phyloP scores from a whole-genome alignment of 2,888 invertebrate genomes.

The Stictocephala bisonia region DNA sequence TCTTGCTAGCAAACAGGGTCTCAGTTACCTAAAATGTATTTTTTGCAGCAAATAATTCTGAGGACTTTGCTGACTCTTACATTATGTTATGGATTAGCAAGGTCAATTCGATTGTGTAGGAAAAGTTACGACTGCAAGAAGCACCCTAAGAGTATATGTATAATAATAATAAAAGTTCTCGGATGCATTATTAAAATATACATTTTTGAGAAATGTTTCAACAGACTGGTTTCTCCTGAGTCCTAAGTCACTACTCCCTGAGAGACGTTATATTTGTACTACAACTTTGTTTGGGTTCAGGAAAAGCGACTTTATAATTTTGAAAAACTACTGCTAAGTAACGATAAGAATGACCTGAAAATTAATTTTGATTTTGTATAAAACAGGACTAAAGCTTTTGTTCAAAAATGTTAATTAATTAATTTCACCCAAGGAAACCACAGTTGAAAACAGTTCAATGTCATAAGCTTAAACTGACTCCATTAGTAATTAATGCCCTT shows the following conservation, averaged over 20 bases:
- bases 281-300: constrained; percentile 9
- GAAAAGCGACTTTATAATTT: constrained; percentile 16
- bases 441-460: constrained; percentile 40
- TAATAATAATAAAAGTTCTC: too few relatives aligned
- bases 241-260: constrained; percentile 35
- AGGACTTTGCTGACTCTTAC: constrained; percentile 28
- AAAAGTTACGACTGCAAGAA: background rate
- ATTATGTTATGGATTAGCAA: constrained; percentile 18
- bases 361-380: too few relatives aligned
- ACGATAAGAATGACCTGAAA: too few relatives aligned
- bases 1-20: constrained; percentile 17
- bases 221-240: constrained; percentile 17
- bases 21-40: too few relatives aligned
- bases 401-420: constrained; percentile 1
- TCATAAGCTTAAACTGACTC: constrained; percentile 37
- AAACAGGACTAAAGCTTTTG: background rate
- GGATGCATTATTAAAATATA: background rate
- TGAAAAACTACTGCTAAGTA: too few relatives aligned
- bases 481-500: constrained; percentile 35
- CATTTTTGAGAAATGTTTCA: constrained; percentile 30
- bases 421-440: constrained; percentile 38
- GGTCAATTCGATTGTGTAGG: constrained; percentile 20
- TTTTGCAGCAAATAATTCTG: constrained; percentile 12
- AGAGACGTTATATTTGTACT: too few relatives aligned
- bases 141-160: constrained; percentile 12